Evolutionary conservation across 2,113 vertebrate species (phyloP), one percentile per base, ranked within the genome.

Genomic region (Sminthopsis crassicaudata): DNA sequence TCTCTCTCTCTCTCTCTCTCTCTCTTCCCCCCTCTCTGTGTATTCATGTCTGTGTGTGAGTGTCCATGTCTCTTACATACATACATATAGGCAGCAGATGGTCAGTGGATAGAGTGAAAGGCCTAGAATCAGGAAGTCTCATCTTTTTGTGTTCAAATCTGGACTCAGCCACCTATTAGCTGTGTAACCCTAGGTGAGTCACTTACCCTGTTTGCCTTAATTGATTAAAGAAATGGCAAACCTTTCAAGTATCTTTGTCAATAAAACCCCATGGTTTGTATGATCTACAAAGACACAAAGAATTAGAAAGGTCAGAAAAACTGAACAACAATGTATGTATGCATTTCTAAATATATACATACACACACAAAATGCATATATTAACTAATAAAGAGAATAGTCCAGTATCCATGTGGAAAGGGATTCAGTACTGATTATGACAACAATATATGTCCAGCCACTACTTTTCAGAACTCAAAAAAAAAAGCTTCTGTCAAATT

Each of bases 331-430:
- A 51, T 51, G 0, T 26, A 26, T 67, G 30, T 67, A 12, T 67
- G 30, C 16, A 2, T 60, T 51, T 51, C 50, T 51, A 51, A 51
- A 36, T 67, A 30, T 36, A 3, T 67, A 36, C 6, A 25, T 0
- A 25, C 23, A 25, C 23, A 25, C 8, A 25, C 24, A 55, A 24
- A 19, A 84, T 84, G 12, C 27, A 60, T 57, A 57, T 93, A 50
- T n/a, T 92, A 50, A 93, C 76, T 93, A 60, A 88, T 93, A n/a
- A 23, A 55, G 10, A 91, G 53, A 53, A 94, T 93, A 96, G 36
- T 10, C 90, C 1, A 89, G n/a, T 67, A 53, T 4, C 46, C 57
- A 55, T 2, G 6, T 30, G 57, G 95, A 95, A 92, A 92, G 14
- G 48, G 30, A 93, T 2, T 46, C 25, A 94, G 46, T 90, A 48